A percentile compares a stretch with the other conserved stretches of the same genome.
phyloP scores from a whole-genome alignment of 2,797 vertebrate species.

The Malurus leucopterus region DNA sequence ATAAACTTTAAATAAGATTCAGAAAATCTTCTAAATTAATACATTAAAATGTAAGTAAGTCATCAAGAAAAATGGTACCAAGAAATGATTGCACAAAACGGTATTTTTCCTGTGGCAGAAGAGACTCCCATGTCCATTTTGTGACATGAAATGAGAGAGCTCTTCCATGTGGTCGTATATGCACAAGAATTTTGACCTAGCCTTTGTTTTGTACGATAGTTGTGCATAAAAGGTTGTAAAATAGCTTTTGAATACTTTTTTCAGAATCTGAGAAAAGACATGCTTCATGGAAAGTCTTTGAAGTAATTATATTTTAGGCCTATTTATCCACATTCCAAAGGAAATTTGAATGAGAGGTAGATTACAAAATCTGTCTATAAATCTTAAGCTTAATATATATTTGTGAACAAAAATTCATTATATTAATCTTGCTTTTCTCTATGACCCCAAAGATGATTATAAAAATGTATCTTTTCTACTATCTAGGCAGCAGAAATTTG shows the following conservation, averaged over 20 bases:
- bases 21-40: neutral
- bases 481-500: neutral
- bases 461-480: neutral
- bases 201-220: neutral
- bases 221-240: neutral
- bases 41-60: neutral
- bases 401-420: neutral
- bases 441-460: neutral
- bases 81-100: neutral
- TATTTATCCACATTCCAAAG: neutral
- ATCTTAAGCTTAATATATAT: neutral
- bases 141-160: neutral
- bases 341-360: neutral
- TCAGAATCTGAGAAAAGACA: neutral
- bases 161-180: neutral
- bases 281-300: neutral
- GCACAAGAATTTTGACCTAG: neutral
- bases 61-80: neutral
- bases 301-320: neutral
- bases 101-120: neutral
- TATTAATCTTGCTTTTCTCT: neutral
- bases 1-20: neutral
- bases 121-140: neutral
- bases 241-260: neutral
- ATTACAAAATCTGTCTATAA: neutral